Base-by-base conservation (phyloP, 2,113 vertebrate genomes). In the Chaetodon trifascialis region DNA sequence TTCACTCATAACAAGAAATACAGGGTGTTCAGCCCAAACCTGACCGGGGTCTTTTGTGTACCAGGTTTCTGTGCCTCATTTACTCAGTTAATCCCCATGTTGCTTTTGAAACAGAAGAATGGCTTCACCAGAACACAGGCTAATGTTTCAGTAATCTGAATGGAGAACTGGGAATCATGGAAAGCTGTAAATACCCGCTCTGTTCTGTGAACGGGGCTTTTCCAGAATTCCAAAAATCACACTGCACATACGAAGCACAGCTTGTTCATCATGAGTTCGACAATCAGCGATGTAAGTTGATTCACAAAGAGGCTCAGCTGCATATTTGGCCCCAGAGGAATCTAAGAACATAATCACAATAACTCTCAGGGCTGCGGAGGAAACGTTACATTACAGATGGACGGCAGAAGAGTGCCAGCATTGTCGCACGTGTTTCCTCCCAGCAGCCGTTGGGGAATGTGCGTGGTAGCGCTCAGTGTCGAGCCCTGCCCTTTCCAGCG, bases 361-460 rank as follows among this genome's bases (percentile, higher is more conserved):
- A 73, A 34, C 14, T 23, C 17, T 19, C n/a, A 66, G 14, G 17
- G 59, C 30, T 69, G 30, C 1, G 12, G 58, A 64, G 30, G 36
- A 72, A 73, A 55, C 16, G 3, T 30, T 56, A 16, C 5, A 51
- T 71, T 60, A 11, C 34, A 67, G 36, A 47, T 42, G 51, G 30
- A 70, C 14, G 67, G 15, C 12, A 67, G 52, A 71, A 59, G 65
- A 75, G 36, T 69, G 21, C 2, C 19, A 0, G 34, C 68, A 75
- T 85, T 82, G 80, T 83, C 0, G 0, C 42, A 19, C 0, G 3
- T 60, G 40, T 59, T 46, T 62, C 23, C 25, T 23, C 40, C 49
- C 1, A 10, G 56, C 38, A 67, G 89, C 82, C 34, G 36, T 5
- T 51, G 17, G 51, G 51, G 89, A 92, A 93, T 91, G 80, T 92